These are phyloP conservation scores for Atrina japonica DNA, from an alignment of 2,888 invertebrate species.

Conservation along the genomic window DNA sequence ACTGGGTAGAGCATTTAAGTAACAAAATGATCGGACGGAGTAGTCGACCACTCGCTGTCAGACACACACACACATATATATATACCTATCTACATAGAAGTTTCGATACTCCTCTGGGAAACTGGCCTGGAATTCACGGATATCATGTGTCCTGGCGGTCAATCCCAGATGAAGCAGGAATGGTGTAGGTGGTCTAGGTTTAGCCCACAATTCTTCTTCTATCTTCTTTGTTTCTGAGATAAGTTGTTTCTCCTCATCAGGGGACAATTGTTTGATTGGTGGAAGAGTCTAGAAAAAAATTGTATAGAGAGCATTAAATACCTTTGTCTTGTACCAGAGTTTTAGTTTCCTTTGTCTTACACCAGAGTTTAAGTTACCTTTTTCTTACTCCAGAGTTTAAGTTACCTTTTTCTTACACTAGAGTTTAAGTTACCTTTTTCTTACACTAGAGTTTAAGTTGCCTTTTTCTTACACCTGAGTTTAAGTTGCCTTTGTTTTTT, in stretches of 20 bases:
- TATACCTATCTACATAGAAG: slow-evolving; percentile 77
- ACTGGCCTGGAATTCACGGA: slow-evolving; percentile 76
- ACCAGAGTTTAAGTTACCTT: neutral
- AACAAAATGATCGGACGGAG: no score
- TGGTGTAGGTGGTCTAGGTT: slow-evolving; percentile 75
- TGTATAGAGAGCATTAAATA: neutral
- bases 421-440: no score
- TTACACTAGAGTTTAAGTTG: no score
- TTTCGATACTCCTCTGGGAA: slow-evolving; percentile 76
- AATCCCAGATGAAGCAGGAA: slow-evolving; percentile 79
- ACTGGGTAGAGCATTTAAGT: no score
- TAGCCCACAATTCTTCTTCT: slow-evolving; percentile 70
- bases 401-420: no score
- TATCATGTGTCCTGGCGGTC: slow-evolving; percentile 78
- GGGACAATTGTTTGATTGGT: slow-evolving; percentile 73
- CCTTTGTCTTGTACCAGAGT: neutral
- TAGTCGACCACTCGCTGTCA: no score
- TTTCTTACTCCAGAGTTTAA: no score
- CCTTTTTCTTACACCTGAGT: no score
- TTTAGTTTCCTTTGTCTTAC: no score
- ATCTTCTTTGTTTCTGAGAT: slow-evolving; percentile 53
- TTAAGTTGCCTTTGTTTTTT: no score
- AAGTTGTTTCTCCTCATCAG: slow-evolving; percentile 66
- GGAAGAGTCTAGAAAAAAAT: slow-evolving; percentile 73
- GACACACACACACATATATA: no score